phyloP scores from a whole-genome alignment of 1,140 invertebrate genomes.

The Drosophila navojoa region DNA sequence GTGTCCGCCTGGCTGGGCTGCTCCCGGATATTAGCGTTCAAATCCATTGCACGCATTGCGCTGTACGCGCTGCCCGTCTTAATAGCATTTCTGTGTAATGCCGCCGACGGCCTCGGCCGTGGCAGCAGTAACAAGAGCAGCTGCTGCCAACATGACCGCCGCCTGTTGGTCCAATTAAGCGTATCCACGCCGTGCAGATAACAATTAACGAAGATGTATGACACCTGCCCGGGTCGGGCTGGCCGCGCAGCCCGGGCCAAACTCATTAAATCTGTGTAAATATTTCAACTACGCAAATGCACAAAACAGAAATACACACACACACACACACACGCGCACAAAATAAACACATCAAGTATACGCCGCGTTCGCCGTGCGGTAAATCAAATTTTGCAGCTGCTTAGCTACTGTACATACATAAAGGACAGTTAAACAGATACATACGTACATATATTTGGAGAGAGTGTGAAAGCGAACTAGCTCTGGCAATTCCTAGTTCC shows the following conservation, averaged over 20 bases:
- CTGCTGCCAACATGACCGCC: conserved; percentile 41
- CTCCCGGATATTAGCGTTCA: conserved; percentile 70
- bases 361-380: conserved; percentile 50
- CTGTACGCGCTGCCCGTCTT: conserved; percentile 75
- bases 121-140: conserved; percentile 19
- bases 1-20: conserved; percentile 49
- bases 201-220: conserved; percentile 73
- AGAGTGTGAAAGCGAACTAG: not conserved
- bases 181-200: conserved; percentile 57
- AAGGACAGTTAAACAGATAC: conserved; percentile 19
- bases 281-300: conserved; percentile 50
- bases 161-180: conserved; percentile 69
- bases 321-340: conserved; percentile 1
- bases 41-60: conserved; percentile 77
- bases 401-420: conserved; percentile 40
- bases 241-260: conserved; percentile 11
- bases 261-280: conserved; percentile 60
- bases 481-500: conserved; percentile 56
- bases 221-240: not conserved
- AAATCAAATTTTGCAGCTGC: conserved; percentile 38
- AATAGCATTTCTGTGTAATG: conserved; percentile 79
- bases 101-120: conserved; percentile 21
- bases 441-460: not conserved
- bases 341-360: conserved; percentile 62
- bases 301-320: conserved; percentile 2